Conservation (phyloP, 2,888 invertebrate species). For the Epicampocera succincta region DNA sequence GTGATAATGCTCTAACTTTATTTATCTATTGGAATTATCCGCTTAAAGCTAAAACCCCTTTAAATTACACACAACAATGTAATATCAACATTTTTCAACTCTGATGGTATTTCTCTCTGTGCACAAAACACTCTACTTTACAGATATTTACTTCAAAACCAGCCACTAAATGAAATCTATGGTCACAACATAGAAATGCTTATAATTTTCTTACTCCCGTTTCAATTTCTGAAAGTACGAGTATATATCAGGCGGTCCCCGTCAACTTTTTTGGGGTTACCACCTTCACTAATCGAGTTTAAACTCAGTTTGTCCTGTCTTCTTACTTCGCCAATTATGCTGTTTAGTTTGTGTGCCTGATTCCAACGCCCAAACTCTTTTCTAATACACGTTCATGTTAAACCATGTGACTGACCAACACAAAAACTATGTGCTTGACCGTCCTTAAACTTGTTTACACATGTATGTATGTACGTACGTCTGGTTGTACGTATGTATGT, state of each 20-base stretch:
- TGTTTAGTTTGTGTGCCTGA: neutral
- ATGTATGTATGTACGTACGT: neutral
- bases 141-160: too few species aligned
- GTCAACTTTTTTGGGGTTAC: constrained; percentile 9
- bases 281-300: constrained; percentile 10
- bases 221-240: neutral
- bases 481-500: too few species aligned
- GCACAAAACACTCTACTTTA: too few species aligned
- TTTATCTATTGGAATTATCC: too few species aligned
- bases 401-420: constrained; percentile 7
- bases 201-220: constrained; percentile 4
- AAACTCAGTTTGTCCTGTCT: neutral
- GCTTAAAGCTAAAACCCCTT: too few species aligned
- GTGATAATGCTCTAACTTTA: too few species aligned
- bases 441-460: constrained; percentile 16
- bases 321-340: neutral
- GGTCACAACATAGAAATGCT: neutral
- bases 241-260: neutral
- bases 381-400: constrained; percentile 4
- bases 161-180: too few species aligned
- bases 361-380: constrained; percentile 14
- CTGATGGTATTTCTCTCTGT: too few species aligned
- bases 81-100: too few species aligned
- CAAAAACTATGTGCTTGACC: constrained; percentile 25
- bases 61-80: too few species aligned